These are phyloP conservation scores for Aepyceros melampus DNA, from an alignment of 2,113 vertebrate species.

Conservation along the genomic window DNA sequence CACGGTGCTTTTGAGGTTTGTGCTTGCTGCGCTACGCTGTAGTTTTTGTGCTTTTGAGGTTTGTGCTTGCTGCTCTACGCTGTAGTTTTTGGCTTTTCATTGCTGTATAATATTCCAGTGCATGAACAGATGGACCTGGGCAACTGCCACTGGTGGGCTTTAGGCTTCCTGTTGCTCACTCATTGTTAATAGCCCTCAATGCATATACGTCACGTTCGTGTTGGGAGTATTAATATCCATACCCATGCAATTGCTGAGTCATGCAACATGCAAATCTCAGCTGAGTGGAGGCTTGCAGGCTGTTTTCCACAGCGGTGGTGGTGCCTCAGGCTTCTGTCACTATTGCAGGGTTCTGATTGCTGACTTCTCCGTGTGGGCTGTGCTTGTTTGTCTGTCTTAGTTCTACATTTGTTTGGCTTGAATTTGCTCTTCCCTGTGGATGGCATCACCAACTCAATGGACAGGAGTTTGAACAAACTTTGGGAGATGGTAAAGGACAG, in stretches of 20 bases:
- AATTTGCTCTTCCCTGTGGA: fast-evolving
- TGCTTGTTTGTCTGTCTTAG: not conserved
- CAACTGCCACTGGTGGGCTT: fast-evolving
- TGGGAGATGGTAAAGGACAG: not conserved
- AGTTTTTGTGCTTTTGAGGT: fast-evolving
- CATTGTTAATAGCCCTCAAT: fast-evolving
- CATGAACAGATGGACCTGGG: fast-evolving
- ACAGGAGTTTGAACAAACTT: not conserved
- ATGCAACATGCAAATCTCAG: fast-evolving
- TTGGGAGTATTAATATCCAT: fast-evolving
- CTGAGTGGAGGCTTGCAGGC: fast-evolving
- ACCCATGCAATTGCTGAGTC: fast-evolving
- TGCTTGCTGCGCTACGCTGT: fast-evolving
- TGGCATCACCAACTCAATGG: not conserved
- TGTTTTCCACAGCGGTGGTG: fast-evolving
- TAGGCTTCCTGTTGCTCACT: fast-evolving
- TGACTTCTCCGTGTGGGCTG: fast-evolving
- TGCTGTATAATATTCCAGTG: fast-evolving
- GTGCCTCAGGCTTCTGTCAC: fast-evolving
- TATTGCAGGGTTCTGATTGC: fast-evolving
- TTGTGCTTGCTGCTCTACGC: fast-evolving
- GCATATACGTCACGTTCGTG: fast-evolving
- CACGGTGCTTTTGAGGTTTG: fast-evolving
- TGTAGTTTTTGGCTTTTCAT: fast-evolving
- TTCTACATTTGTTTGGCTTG: fast-evolving